Evolutionary conservation across 2,113 vertebrate species (phyloP).

Genomic region (Trogon surrucura): DNA sequence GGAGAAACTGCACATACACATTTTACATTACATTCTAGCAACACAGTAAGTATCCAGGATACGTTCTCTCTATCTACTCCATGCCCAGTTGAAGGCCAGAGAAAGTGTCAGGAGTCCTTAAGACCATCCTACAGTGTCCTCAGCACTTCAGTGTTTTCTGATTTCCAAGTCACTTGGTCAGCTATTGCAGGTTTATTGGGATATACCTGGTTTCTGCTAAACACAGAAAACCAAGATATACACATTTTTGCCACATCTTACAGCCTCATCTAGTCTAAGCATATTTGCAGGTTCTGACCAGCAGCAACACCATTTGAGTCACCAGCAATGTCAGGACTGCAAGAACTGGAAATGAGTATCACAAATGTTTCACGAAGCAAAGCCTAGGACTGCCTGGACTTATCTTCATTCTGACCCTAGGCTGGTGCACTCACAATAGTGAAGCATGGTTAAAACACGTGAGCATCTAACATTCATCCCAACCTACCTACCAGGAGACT

Average conservation of each 20-base stretch:
- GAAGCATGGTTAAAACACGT: not conserved
- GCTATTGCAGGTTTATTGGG: fast-evolving
- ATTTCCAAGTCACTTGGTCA: not conserved
- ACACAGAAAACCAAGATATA: not conserved
- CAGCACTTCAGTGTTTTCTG: not conserved
- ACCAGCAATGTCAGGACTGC: not conserved
- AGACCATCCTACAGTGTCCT: fast-evolving
- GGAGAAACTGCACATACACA: not conserved
- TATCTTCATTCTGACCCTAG: not conserved
- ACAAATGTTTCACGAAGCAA: fast-evolving
- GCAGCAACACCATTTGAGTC: not conserved
- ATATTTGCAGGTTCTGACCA: not conserved
- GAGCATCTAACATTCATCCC: not conserved
- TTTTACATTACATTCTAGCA: fast-evolving
- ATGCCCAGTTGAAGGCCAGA: not conserved
- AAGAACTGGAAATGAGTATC: fast-evolving
- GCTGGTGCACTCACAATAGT: fast-evolving
- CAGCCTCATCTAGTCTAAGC: not conserved
- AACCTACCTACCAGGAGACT: not conserved
- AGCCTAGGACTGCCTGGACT: not conserved
- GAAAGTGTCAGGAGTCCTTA: not conserved
- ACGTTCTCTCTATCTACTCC: not conserved
- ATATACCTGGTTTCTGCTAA: fast-evolving
- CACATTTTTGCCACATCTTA: not conserved
- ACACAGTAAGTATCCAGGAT: fast-evolving